phyloP scores from a whole-genome alignment of 2,113 vertebrate species.

The Paraplagusia blochii region DNA sequence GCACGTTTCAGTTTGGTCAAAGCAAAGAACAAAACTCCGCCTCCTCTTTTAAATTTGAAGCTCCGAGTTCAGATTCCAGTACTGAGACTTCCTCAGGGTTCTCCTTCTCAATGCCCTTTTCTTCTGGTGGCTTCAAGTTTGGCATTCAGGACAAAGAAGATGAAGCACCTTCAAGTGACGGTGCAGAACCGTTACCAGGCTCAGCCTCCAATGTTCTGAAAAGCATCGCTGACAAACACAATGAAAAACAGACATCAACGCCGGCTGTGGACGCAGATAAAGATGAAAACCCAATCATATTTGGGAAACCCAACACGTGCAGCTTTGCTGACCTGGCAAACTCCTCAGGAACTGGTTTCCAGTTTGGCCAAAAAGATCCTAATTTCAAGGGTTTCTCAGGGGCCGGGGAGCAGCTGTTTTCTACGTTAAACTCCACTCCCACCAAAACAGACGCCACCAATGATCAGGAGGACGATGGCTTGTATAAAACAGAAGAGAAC shows the following conservation, averaged over 20 bases:
- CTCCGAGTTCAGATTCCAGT: constrained; percentile 64
- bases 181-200: constrained; percentile 48
- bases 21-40: constrained; percentile 71
- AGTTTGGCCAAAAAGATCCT: constrained; percentile 85
- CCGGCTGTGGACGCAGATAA: constrained; percentile 17
- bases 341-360: constrained; percentile 77
- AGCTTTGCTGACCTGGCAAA: constrained; percentile 92
- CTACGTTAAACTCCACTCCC: constrained; percentile 60
- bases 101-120: constrained; percentile 78
- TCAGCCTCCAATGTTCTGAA: constrained; percentile 72
- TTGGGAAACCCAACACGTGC: constrained; percentile 73
- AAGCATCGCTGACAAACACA: constrained; percentile 78
- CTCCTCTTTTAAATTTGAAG: constrained; percentile 73
- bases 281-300: constrained; percentile 75
- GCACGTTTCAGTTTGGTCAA: constrained; percentile 82
- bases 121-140: constrained; percentile 84
- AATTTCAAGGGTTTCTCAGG: constrained; percentile 87
- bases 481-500: constrained; percentile 92
- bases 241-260: constrained; percentile 67
- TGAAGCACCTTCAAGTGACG: constrained; percentile 45
- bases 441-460: constrained; percentile 66
- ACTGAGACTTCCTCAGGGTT: constrained; percentile 77
- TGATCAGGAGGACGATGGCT: constrained; percentile 84
- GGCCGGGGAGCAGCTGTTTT: constrained; percentile 86
- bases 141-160: constrained; percentile 79